Conservation (phyloP, 2,797 vertebrate genomes). For the Sebastes nivosus region DNA sequence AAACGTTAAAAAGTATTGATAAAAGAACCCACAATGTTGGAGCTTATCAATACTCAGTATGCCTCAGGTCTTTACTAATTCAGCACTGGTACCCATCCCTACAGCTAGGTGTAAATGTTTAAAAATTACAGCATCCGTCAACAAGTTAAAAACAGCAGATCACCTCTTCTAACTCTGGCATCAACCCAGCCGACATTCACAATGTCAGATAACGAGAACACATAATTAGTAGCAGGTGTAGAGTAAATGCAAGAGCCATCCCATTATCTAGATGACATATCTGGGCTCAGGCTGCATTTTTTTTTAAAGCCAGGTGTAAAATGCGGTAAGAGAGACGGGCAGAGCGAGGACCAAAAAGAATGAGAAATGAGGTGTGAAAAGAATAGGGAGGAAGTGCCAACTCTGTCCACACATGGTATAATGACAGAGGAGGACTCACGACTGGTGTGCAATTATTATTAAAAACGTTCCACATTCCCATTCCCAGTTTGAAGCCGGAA, state of each 20-base stretch:
- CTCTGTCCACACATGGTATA: neutral
- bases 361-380: conserved; percentile 33
- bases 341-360: neutral
- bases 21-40: no score
- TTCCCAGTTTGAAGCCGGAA: neutral
- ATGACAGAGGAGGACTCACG: conserved; percentile 30
- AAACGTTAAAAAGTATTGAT: no score
- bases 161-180: neutral
- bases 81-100: no score
- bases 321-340: neutral
- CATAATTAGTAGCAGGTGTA: neutral
- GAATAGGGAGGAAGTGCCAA: conserved; percentile 5
- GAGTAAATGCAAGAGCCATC: neutral
- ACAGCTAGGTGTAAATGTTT: neutral
- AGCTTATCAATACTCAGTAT: no score
- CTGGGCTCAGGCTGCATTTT: neutral
- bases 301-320: conserved; percentile 24
- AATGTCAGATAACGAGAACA: neutral
- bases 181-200: neutral
- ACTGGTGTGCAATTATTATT: conserved; percentile 35
- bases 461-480: conserved; percentile 4
- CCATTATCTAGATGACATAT: neutral
- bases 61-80: no score
- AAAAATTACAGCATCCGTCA: neutral
- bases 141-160: conserved; percentile 1